These are phyloP conservation scores for Ganaspis brasiliensis DNA, from an alignment of 2,888 invertebrate species.

Conservation along the genomic window DNA sequence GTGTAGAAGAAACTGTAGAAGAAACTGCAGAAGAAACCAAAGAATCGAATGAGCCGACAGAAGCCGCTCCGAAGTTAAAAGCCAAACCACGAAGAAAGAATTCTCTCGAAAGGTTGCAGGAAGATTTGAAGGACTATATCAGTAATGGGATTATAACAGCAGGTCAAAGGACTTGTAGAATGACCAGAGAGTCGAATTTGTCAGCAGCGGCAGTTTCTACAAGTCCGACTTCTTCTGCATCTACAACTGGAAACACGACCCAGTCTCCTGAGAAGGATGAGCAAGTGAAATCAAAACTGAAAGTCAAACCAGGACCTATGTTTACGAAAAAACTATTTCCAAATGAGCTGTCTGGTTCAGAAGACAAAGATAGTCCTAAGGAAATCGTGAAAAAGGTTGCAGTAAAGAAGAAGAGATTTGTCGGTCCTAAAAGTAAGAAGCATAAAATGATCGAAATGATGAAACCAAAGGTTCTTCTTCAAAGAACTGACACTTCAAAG, in stretches of 20 bases:
- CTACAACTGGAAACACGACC: not conserved
- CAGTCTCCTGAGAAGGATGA: not conserved
- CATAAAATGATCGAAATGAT: slow-evolving; percentile 61
- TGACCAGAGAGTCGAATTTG: slow-evolving; percentile 81
- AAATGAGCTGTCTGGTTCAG: slow-evolving; percentile 66
- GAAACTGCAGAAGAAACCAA: no score
- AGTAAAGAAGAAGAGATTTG: slow-evolving; percentile 43
- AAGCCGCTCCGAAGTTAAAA: slow-evolving; percentile 50
- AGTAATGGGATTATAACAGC: slow-evolving; percentile 85
- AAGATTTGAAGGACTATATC: slow-evolving; percentile 87
- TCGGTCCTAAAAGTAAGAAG: slow-evolving; percentile 53
- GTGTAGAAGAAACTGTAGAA: no score
- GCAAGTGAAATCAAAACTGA: slow-evolving; percentile 40
- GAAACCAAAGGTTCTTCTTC: slow-evolving; percentile 68
- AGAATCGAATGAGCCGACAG: slow-evolving; percentile 69
- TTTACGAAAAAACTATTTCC: slow-evolving; percentile 48
- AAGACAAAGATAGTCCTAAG: slow-evolving; percentile 71
- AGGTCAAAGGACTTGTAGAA: slow-evolving; percentile 85
- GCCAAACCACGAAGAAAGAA: slow-evolving; percentile 75
- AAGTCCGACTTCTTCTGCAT: not conserved
- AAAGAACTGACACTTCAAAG: slow-evolving; percentile 74
- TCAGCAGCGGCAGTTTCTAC: not conserved
- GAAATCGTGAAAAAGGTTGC: slow-evolving; percentile 54
- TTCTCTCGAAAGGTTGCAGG: slow-evolving; percentile 85
- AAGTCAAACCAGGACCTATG: slow-evolving; percentile 50